Evolutionary conservation across 1,140 invertebrate genomes (phyloP), one percentile per base, ranked within the genome.

Genomic region (Ectropis grisescens): DNA sequence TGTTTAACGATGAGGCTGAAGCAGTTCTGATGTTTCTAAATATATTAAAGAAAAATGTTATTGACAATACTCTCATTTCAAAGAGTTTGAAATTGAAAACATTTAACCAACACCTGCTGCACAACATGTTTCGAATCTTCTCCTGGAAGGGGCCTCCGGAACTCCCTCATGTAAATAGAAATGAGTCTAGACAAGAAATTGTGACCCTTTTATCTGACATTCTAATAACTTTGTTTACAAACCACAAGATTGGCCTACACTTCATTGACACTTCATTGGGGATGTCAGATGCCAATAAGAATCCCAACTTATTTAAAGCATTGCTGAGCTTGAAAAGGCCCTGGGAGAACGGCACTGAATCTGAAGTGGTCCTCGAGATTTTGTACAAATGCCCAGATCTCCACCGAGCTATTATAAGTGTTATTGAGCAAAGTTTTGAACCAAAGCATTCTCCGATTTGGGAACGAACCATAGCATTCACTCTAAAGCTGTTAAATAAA

Each of bases 81-180:
- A 93, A 93, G 79, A 92, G 90, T 0, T 80, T 85, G 5, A 93
- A 93, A 64, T 68, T 93, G 4, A 85, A 86, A 33, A 82, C 89
- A 6, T 93, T 94, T 45, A 90, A 85, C 47, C 86, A 88, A 13
- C 70, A 85, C 41, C 85, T 88, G 22, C 68, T 93, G 13, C 86
- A 87, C 40, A 82, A 85, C 61, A 76, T 93, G 22, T 84, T 90
- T 2, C 85, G 85, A 47, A 71, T 93, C 1, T 93, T 91, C 45
- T 86, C 89, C 47, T 93, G 91, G 91, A 89, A 87, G 60, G 91
- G 90, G 6, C 89, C 88, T 11, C 79, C 62, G 23, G 83, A 84
- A 47, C 35, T 49, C 40, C 48, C 26, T 32, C 45, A 45, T 33
- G 69, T 76, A 43, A 15, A 52, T 28, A 70, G 52, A 79, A 39